Evolutionary conservation across 2,888 invertebrate genomes (phyloP).

Genomic region (Dryocosmus kuriphilus): DNA sequence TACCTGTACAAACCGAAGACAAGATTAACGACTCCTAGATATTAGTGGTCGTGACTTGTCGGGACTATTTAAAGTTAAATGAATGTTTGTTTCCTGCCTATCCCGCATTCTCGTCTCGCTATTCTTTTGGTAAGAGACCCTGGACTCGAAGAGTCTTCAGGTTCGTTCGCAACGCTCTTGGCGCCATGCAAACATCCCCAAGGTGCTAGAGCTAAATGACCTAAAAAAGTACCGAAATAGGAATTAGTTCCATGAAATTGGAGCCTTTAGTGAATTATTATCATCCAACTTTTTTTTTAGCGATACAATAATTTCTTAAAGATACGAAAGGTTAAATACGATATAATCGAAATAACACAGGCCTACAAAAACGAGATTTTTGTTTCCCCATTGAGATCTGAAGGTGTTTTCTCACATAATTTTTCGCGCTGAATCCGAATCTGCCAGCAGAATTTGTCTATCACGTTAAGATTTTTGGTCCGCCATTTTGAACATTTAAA

Average conservation of each 20-base stretch:
- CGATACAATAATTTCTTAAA: too few relatives aligned
- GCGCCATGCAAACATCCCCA: slow-evolving; percentile 29
- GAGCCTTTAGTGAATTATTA: slow-evolving; percentile 11
- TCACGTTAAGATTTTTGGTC: too few relatives aligned
- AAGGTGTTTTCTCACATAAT: too few relatives aligned
- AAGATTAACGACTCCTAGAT: slow-evolving; percentile 71
- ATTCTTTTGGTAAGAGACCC: slow-evolving; percentile 3
- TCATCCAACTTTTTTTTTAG: neutral
- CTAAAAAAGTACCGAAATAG: slow-evolving; percentile 10
- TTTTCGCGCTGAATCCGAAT: too few relatives aligned
- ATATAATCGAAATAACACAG: too few relatives aligned
- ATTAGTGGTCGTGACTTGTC: slow-evolving; percentile 70
- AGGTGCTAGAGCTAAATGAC: slow-evolving; percentile 9
- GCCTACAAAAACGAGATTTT: too few relatives aligned
- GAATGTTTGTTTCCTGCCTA: slow-evolving; percentile 66
- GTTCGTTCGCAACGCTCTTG: slow-evolving; percentile 24
- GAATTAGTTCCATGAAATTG: slow-evolving; percentile 24
- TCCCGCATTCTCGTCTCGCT: slow-evolving; percentile 43
- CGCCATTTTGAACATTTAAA: too few relatives aligned
- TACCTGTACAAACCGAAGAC: slow-evolving; percentile 60
- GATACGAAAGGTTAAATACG: too few relatives aligned
- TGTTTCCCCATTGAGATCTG: too few relatives aligned
- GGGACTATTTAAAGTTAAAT: slow-evolving; percentile 67
- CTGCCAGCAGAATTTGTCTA: too few relatives aligned
- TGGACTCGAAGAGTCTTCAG: slow-evolving; percentile 10